Evolutionary conservation across 2,113 vertebrate species (phyloP), one percentile per base, ranked within the genome.

Genomic region (Plotosus lineatus): DNA sequence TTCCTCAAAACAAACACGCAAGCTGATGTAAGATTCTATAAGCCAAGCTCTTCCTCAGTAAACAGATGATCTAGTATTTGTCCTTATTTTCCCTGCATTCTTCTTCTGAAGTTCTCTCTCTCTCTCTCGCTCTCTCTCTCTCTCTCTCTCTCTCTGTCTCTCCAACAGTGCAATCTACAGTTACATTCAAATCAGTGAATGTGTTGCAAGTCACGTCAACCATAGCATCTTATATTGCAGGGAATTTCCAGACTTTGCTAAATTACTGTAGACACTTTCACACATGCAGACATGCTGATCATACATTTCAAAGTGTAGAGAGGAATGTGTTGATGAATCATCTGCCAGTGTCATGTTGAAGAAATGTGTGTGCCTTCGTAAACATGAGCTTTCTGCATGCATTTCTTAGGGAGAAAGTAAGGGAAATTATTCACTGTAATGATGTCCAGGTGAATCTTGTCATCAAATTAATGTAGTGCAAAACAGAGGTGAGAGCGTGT

Each of bases 11-110:
- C 89, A 92, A 92, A 89, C 82, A 82, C 53, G 83, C 69, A 78
- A 83, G 82, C 85, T 90, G 90, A 93, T 90, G 89, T 90, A 89
- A 92, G 90, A 90, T 84, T 90, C 87, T 84, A 89, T 92, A 89
- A 93, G 83, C 86, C 89, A 89, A 89, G 88, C 75, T 60, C 26
- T 33, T 60, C 69, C 76, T 42, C 72, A 84, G 55, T 83, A 88
- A 90, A 84, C 82, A 80, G 85, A 71, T 83, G 86, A 81, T 85
- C 17, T 68, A 33, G 78, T 78, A 65, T 84, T 53, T 82, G 87
- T 82, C 89, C 86, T 63, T 15, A 84, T 90, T 90, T 88, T 87
- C 74, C 46, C 48, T n/a, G 36, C 50, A 53, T 78, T 76, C 65
- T 71, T 85, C 80, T 68, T 73, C 75, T 81, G 26, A 71, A 84